Percentiles rank a stretch among this genome's conserved stretches.
phyloP scores from a whole-genome alignment of 1,140 invertebrate genomes.

The Tribolium madens region DNA sequence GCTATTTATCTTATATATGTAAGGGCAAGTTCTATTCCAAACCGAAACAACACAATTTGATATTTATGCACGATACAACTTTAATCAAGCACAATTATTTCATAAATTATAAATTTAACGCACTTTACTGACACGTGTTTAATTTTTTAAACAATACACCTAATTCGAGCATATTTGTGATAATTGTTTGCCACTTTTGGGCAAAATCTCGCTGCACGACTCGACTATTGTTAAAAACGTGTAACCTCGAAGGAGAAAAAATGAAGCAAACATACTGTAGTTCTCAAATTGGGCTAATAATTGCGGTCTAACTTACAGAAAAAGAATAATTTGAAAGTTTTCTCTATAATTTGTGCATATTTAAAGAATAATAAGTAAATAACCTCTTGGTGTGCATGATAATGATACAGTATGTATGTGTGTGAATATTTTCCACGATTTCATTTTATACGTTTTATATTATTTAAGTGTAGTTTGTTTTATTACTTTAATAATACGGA shows the following conservation, averaged over 20 bases:
- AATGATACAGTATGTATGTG: slow-evolving; percentile 45
- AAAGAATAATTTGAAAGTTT: slow-evolving; percentile 38
- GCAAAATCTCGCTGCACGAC: neutral
- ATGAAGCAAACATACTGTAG: neutral
- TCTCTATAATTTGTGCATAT: slow-evolving; percentile 50
- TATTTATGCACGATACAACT: slow-evolving; percentile 49
- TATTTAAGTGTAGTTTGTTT: slow-evolving; percentile 48
- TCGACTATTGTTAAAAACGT: neutral
- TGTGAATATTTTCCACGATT: slow-evolving; percentile 52
- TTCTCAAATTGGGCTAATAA: slow-evolving; percentile 5
- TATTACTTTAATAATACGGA: slow-evolving; percentile 51
- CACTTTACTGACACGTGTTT: neutral
- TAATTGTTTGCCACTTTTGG: neutral
- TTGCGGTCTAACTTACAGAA: slow-evolving; percentile 7
- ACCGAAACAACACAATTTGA: slow-evolving; percentile 51
- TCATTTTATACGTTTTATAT: slow-evolving; percentile 52
- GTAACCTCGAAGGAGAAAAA: neutral
- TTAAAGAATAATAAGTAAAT: slow-evolving; percentile 45
- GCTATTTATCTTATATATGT: slow-evolving; percentile 59
- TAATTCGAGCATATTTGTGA: neutral
- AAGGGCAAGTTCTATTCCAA: slow-evolving; percentile 56
- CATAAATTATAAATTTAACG: neutral
- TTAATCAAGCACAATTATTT: neutral
- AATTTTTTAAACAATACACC: neutral
- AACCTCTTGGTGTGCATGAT: slow-evolving; percentile 44